Percentiles rank a stretch among this genome's conserved stretches.
Conservation (phyloP, 64 coral and sea anemone species). For the Trachythela sp. region DNA sequence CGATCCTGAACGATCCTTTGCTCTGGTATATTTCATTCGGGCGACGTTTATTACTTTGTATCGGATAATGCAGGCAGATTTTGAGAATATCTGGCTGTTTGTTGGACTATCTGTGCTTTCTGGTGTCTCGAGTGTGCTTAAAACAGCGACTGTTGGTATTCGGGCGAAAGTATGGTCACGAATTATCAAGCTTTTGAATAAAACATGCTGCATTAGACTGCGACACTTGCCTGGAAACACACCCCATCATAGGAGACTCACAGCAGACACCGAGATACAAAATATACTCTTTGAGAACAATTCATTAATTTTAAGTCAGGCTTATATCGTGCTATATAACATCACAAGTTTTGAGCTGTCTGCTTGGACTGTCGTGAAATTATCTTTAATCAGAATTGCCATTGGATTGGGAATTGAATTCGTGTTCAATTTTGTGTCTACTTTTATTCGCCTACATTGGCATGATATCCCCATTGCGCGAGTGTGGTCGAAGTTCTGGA, state of each 20-base stretch:
- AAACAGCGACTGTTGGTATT: not conserved
- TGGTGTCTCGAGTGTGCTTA: slow-evolving; percentile 6
- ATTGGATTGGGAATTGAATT: not conserved
- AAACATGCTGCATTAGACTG: not conserved
- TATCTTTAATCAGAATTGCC: slow-evolving; percentile 15
- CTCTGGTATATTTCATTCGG: not conserved
- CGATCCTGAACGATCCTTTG: not conserved
- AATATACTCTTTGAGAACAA: not conserved
- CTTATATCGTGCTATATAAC: not conserved
- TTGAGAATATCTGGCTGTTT: slow-evolving; percentile 29
- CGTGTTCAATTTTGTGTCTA: not conserved
- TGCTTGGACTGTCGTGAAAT: slow-evolving; percentile 6
- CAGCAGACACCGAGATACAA: slow-evolving; percentile 1
- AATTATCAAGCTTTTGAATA: not conserved
- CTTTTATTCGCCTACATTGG: slow-evolving; percentile 8
- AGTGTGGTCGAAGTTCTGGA: slow-evolving; percentile 3
- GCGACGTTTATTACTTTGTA: not conserved
- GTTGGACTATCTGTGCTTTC: not conserved
- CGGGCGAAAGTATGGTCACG: slow-evolving; percentile 4
- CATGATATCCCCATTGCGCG: not conserved
- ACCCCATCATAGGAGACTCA: not conserved
- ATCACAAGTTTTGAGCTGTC: not conserved
- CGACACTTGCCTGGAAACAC: not conserved
- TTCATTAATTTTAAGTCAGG: slow-evolving; percentile 12
- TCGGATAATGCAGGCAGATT: slow-evolving; percentile 25